A percentile compares a stretch with the other conserved stretches of the same genome.
Evolutionary conservation across 2,888 invertebrate genomes (phyloP).

Genomic region (Abrostola tripartita): DNA sequence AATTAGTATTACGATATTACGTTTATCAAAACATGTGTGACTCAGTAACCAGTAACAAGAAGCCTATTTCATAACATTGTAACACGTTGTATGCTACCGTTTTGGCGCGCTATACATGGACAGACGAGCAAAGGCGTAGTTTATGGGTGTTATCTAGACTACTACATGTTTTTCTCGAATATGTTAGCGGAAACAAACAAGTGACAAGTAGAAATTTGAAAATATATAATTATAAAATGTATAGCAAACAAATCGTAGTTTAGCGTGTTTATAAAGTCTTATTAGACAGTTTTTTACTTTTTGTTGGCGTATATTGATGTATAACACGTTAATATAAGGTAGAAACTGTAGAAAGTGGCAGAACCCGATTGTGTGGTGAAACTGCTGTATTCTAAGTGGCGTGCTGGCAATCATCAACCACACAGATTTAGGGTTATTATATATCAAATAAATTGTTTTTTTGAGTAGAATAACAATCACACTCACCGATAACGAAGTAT

Average conservation of each 20-base stretch:
- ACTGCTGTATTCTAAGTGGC: slow-evolving; percentile 61
- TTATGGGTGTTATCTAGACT: slow-evolving; percentile 26
- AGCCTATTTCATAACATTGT: slow-evolving; percentile 44
- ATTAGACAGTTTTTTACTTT: slow-evolving; percentile 4
- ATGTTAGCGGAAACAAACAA: slow-evolving; percentile 61
- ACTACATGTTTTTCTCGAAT: slow-evolving; percentile 53
- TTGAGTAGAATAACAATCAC: slow-evolving; percentile 56
- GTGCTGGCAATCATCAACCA: slow-evolving; percentile 73
- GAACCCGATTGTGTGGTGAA: slow-evolving; percentile 45
- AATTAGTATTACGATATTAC: slow-evolving; percentile 9
- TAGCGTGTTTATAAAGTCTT: slow-evolving; percentile 26
- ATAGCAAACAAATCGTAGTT: slow-evolving; percentile 33
- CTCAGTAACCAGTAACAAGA: slow-evolving; percentile 44
- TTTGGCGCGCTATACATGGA: slow-evolving; percentile 46
- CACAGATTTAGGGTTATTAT: slow-evolving; percentile 59
- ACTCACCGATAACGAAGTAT: slow-evolving; percentile 93
- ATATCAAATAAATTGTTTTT: slow-evolving; percentile 57
- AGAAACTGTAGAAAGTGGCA: slow-evolving; percentile 54
- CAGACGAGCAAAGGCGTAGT: slow-evolving; percentile 28
- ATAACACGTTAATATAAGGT: slow-evolving; percentile 36
- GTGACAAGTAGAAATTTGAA: slow-evolving; percentile 53
- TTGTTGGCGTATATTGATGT: slow-evolving; percentile 16
- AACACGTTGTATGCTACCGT: slow-evolving; percentile 12
- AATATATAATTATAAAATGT: slow-evolving; percentile 48
- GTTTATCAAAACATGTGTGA: slow-evolving; percentile 51